phyloP scores from a whole-genome alignment of 2,113 vertebrate genomes.

The Misgurnus mizolepis region DNA sequence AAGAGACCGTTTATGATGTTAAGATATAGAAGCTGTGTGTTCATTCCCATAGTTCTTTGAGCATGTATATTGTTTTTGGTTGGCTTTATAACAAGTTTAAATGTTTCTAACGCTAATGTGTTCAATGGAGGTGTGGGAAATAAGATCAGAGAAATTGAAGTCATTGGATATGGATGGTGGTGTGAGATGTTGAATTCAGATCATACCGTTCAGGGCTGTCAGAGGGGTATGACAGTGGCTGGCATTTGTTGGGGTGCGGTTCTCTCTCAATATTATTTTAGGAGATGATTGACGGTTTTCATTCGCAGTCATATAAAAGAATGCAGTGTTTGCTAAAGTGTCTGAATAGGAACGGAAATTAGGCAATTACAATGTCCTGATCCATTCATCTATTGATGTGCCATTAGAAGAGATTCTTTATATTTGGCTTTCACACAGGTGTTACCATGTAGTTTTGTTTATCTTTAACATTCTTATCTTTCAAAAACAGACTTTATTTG shows the following conservation, averaged over 20 bases:
- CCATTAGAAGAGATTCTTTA: too few relatives aligned
- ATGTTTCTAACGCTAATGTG: too few relatives aligned
- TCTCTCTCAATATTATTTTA: slow-evolving; percentile 15
- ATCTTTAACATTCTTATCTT: too few relatives aligned
- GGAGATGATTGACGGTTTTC: slow-evolving; percentile 21
- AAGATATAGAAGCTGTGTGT: not conserved
- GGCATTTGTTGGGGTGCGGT: slow-evolving; percentile 26
- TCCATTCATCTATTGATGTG: not conserved
- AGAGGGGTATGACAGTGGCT: not conserved
- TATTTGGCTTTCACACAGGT: too few relatives aligned
- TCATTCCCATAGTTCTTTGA: too few relatives aligned
- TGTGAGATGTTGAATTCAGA: slow-evolving; percentile 11
- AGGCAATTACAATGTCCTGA: not conserved
- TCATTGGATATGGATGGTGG: slow-evolving; percentile 14
- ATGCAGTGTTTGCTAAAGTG: not conserved
- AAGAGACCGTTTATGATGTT: too few relatives aligned
- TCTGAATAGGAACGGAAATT: not conserved
- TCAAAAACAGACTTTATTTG: too few relatives aligned
- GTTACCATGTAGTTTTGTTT: too few relatives aligned
- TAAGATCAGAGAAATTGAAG: not conserved
- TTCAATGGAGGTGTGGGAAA: not conserved
- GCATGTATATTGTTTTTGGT: too few relatives aligned
- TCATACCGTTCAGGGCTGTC: too few relatives aligned
- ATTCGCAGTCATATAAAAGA: not conserved
- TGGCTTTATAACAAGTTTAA: too few relatives aligned